A percentile compares a stretch with the other conserved stretches of the same genome.
Conservation (phyloP, 2,888 invertebrate species). For the Oasisia sp. region DNA sequence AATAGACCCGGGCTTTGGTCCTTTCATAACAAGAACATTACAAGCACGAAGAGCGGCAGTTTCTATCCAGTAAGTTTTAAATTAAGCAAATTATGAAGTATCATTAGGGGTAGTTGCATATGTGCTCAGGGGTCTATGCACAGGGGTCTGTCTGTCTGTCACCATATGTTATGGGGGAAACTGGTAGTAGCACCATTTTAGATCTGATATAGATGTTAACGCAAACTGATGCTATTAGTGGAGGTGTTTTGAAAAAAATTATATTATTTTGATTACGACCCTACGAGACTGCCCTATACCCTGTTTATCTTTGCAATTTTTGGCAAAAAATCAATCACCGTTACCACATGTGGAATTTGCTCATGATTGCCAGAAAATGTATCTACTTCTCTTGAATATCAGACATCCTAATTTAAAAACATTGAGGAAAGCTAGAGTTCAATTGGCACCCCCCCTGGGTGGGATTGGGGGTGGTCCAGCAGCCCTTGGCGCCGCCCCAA, state of each 20-base stretch:
- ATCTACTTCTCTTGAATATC: neutral
- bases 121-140: too few relatives aligned
- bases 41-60: neutral
- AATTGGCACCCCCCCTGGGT: neutral
- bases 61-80: neutral
- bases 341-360: neutral
- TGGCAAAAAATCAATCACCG: too few relatives aligned
- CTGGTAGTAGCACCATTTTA: too few relatives aligned
- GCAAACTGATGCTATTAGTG: too few relatives aligned
- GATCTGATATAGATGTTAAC: too few relatives aligned
- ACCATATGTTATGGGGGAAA: too few relatives aligned
- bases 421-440: neutral
- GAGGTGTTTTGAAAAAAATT: too few relatives aligned
- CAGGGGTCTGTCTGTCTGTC: too few relatives aligned
- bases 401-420: neutral
- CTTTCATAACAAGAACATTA: neutral
- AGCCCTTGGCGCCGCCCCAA: neutral
- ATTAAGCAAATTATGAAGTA: neutral
- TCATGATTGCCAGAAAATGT: neutral
- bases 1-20: neutral
- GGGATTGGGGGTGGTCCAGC: neutral
- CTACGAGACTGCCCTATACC: too few relatives aligned
- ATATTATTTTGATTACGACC: too few relatives aligned
- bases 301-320: too few relatives aligned
- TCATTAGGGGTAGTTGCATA: too few relatives aligned